Evolutionary conservation across 2,888 invertebrate species (phyloP).

Genomic region (Papilio gigon): DNA sequence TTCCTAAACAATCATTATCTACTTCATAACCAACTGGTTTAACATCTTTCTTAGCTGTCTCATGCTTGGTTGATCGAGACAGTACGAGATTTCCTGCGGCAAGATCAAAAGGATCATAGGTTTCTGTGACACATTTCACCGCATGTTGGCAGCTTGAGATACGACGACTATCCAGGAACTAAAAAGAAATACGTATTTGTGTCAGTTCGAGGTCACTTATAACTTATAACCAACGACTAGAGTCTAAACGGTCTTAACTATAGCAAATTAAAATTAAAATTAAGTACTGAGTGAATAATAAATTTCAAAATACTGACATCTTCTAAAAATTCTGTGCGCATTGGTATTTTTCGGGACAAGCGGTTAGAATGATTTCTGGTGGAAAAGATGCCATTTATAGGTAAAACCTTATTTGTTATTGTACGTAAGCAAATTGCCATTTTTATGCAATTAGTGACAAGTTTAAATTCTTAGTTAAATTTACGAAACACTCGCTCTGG

Average conservation of each 20-base stretch:
- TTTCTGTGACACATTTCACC: constrained; percentile 59
- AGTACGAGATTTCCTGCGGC: constrained; percentile 47
- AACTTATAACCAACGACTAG: constrained; percentile 25
- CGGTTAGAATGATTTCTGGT: constrained; percentile 80
- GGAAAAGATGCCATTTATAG: constrained; percentile 78
- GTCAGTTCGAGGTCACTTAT: constrained; percentile 63
- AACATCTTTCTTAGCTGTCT: constrained; percentile 46
- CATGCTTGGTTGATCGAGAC: constrained; percentile 26
- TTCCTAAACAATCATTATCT: constrained; percentile 54
- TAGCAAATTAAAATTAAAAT: neutral
- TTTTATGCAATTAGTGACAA: constrained; percentile 56
- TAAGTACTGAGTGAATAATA: neutral
- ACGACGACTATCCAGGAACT: constrained; percentile 70
- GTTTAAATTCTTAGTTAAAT: constrained; percentile 54
- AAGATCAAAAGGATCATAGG: constrained; percentile 58
- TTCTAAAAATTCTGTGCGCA: constrained; percentile 77
- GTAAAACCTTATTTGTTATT: constrained; percentile 80
- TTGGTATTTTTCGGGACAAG: constrained; percentile 76
- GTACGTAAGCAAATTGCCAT: constrained; percentile 84
- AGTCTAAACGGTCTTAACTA: constrained; percentile 8
- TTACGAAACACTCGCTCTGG: constrained; percentile 59
- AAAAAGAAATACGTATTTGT: constrained; percentile 49
- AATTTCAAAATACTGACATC: constrained; percentile 69
- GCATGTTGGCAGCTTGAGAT: constrained; percentile 72
- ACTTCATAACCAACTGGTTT: constrained; percentile 43